A percentile compares a stretch with the other conserved stretches of the same genome.
These are phyloP conservation scores for Glossophaga mutica DNA, from an alignment of 2,797 vertebrate species.

Conservation along the genomic window DNA sequence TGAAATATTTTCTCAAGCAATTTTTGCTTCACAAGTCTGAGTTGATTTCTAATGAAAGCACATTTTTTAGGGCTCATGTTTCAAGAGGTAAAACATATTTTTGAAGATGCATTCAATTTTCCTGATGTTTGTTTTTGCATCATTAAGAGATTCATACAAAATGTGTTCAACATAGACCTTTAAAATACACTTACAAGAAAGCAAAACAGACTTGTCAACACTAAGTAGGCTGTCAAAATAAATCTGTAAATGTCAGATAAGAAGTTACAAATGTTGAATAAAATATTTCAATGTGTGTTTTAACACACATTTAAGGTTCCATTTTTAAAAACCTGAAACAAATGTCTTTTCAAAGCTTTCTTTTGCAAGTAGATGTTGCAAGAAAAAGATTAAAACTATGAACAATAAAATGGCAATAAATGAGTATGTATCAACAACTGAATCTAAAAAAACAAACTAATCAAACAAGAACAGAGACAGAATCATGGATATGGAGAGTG, in stretches of 20 bases:
- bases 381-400: background rate
- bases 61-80: background rate
- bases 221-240: slow-evolving; percentile 57
- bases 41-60: slow-evolving; percentile 14
- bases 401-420: too few relatives aligned
- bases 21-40: background rate
- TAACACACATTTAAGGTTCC: background rate
- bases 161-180: slow-evolving; percentile 24
- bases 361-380: background rate
- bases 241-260: slow-evolving; percentile 53
- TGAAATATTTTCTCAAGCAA: background rate
- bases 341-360: slow-evolving; percentile 38
- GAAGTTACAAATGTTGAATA: background rate
- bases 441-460: too few relatives aligned
- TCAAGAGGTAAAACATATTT: slow-evolving; percentile 9
- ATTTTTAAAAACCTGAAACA: slow-evolving; percentile 22
- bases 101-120: slow-evolving; percentile 18
- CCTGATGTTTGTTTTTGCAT: slow-evolving; percentile 22
- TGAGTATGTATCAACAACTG: too few relatives aligned
- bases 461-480: too few relatives aligned
- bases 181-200: slow-evolving; percentile 38
- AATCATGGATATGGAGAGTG: too few relatives aligned
- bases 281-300: slow-evolving; percentile 16
- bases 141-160: slow-evolving; percentile 43
- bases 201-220: slow-evolving; percentile 12